phyloP scores from a whole-genome alignment of 2,797 vertebrate genomes.

The Masticophis lateralis region DNA sequence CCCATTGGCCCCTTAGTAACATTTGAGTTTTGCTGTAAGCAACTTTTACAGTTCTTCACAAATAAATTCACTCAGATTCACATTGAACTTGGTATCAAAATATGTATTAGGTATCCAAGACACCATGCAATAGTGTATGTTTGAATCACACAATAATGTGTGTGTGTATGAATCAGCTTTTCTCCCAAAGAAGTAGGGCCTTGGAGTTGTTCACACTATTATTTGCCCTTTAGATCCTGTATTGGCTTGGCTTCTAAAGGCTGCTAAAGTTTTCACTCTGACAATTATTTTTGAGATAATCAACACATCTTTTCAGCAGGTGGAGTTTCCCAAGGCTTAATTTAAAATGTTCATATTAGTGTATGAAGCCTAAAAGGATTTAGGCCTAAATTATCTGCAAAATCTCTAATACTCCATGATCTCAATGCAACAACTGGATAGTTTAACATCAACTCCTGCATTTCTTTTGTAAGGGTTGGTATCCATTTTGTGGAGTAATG shows the following conservation, averaged over 20 bases:
- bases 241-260: not conserved
- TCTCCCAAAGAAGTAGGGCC: not conserved
- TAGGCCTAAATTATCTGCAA: not conserved
- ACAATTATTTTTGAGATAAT: not conserved
- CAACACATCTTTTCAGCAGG: not conserved
- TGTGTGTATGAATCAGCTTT: not conserved
- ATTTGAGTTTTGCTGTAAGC: not conserved
- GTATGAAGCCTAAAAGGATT: not conserved
- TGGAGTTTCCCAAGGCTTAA: not conserved
- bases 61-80: not conserved
- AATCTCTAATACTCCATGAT: not conserved
- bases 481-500: not conserved
- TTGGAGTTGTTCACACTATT: not conserved
- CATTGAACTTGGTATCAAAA: not conserved
- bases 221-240: not conserved
- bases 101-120: not conserved
- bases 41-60: not conserved
- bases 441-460: not conserved
- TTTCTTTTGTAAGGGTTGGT: not conserved
- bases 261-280: not conserved
- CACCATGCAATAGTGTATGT: not conserved
- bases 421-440: not conserved
- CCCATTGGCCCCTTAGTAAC: not conserved
- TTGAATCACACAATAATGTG: not conserved
- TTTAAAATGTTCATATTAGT: not conserved